Percentiles rank a stretch among this genome's conserved stretches.
These are phyloP conservation scores for Neoscelio sp. DNA, from an alignment of 2,888 invertebrate genomes.

Conservation along the genomic window DNA sequence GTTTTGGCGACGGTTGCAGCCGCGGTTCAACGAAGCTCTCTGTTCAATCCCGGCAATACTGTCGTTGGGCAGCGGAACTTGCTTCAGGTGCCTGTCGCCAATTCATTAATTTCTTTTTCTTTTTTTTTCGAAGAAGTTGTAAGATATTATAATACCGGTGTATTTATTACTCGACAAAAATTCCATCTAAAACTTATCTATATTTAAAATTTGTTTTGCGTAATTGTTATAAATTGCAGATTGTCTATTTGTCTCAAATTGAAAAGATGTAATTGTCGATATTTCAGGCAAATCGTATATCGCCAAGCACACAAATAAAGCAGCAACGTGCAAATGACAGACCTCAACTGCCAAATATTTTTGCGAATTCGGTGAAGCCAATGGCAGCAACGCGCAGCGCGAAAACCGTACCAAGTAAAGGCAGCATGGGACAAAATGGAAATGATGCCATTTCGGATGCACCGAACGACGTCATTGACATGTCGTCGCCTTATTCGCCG, in stretches of 20 bases:
- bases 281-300: conserved; percentile 78
- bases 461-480: conserved; percentile 86
- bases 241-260: too few relatives aligned
- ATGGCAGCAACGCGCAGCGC: conserved; percentile 67
- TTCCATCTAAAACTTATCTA: too few relatives aligned
- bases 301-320: conserved; percentile 78
- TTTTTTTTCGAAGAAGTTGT: too few relatives aligned
- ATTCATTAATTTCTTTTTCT: too few relatives aligned
- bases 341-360: conserved; percentile 78
- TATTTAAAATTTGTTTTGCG: too few relatives aligned
- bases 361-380: conserved; percentile 78
- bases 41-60: conserved; percentile 75
- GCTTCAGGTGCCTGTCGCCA: conserved; percentile 78
- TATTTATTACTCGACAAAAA: too few relatives aligned
- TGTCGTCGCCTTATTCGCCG: conserved; percentile 94
- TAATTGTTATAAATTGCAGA: background rate
- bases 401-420: conserved; percentile 75
- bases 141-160: too few relatives aligned
- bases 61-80: conserved; percentile 76
- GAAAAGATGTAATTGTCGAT: too few relatives aligned
- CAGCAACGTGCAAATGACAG: conserved; percentile 73
- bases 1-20: conserved; percentile 81
- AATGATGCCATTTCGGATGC: conserved; percentile 79
- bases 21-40: conserved; percentile 80
- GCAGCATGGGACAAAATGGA: conserved; percentile 81